These are phyloP conservation scores for Catocala fraxini DNA, from an alignment of 2,888 invertebrate genomes.

Conservation along the genomic window DNA sequence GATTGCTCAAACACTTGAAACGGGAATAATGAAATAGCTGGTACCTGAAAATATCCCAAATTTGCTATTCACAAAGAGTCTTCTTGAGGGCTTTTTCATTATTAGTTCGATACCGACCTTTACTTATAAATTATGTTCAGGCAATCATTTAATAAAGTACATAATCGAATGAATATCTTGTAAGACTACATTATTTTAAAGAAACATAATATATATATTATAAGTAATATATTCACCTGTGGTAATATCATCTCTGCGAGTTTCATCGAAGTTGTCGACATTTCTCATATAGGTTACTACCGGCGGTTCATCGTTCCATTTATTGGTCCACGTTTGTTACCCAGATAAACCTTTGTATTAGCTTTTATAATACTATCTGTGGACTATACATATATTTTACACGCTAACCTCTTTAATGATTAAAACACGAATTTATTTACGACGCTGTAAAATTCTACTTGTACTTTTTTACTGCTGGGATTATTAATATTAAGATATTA, in stretches of 20 bases:
- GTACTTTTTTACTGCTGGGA: slow-evolving; percentile 27
- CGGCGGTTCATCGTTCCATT: slow-evolving; percentile 83
- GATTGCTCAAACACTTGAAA: no score
- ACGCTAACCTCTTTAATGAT: slow-evolving; percentile 55
- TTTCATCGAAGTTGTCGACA: slow-evolving; percentile 65
- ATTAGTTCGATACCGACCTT: no score
- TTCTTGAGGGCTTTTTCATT: no score
- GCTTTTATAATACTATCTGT: slow-evolving; percentile 81
- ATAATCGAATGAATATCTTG: no score
- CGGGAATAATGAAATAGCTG: no score
- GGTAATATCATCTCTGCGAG: slow-evolving; percentile 61
- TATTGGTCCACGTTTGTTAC: slow-evolving; percentile 85
- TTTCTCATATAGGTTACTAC: slow-evolving; percentile 85
- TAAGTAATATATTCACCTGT: neutral
- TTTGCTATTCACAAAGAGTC: no score
- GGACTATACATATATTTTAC: slow-evolving; percentile 67
- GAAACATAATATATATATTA: no score
- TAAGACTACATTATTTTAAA: no score
- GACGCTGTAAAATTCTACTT: slow-evolving; percentile 39
- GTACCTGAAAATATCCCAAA: no score
- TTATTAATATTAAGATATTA: slow-evolving; percentile 34
- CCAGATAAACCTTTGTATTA: slow-evolving; percentile 82
- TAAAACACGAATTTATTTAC: slow-evolving; percentile 47
- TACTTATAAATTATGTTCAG: no score
- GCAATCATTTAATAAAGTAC: no score